Base-by-base conservation (phyloP, 2,797 vertebrate genomes). In the Tokudaia tokunoshimensis region DNA sequence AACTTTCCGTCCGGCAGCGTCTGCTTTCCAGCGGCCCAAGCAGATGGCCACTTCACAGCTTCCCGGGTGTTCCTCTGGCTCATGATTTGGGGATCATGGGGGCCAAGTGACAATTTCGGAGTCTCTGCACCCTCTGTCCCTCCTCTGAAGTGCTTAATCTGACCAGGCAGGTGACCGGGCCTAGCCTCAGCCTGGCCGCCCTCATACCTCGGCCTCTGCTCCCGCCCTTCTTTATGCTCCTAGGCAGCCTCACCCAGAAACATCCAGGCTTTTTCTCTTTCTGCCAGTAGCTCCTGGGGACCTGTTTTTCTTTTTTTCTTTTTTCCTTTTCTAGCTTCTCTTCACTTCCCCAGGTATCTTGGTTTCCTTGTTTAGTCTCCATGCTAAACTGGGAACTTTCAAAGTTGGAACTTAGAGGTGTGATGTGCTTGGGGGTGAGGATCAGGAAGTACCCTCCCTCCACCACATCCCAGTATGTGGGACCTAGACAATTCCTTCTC, bases 1-100 rank as follows among this genome's bases (percentile, higher is more conserved):
- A 59, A 74, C 87, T 75, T 81, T 92, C 95, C 22, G 84, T 63
- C 50, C 85, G 19, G 91, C 50, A 9, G 63, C 57, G 50, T 44
- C 95, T 79, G 92, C 52, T 50, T 78, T 26, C 80, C 75, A 57
- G 82, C 52, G 65, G 37, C 57, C 50, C 4, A 12, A 0, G 72
- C 97, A 97, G 96, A 97, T 94, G 96, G 96, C 59, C 6, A 10
- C 74, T 0, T 74, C 7, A 87, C 31, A 0, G 67, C 86, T 89
- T n/a, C 81, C 20, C 8, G 5, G 47, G 4, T 1, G 20, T 70
- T 41, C 83, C 92, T 6, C 1, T 26, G n/a, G 83, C 55, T 44
- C 2, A 0, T 88, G 89, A 83, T 61, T 26, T 20, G 26, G 78
- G 13, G 41, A 34, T 47, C 41, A 0, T 0, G 0, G 92, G 44